Evolutionary conservation across 2,888 invertebrate species (phyloP).

Genomic region (Apamea sordens): DNA sequence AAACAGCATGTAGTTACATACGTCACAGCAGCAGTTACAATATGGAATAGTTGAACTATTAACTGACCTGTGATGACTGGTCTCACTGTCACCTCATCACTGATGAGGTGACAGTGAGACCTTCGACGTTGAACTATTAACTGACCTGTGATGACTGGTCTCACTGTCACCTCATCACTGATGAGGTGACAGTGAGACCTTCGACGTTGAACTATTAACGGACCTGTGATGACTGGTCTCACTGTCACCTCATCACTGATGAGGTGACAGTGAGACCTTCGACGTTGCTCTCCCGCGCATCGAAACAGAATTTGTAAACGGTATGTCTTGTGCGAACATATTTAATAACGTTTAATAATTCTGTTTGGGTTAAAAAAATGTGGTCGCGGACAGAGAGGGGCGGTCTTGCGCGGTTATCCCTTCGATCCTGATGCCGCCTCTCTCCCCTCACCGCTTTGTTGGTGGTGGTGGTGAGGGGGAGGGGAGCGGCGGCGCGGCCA

Average conservation of each 20-base stretch:
- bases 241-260: too few species aligned
- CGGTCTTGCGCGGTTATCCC: constrained; percentile 8
- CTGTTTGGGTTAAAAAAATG: constrained; percentile 34
- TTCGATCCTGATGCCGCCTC: constrained; percentile 29
- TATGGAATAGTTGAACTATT: neutral
- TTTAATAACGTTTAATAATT: constrained; percentile 36
- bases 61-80: neutral
- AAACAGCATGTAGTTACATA: neutral
- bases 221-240: too few species aligned
- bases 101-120: too few species aligned
- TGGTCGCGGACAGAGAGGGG: constrained; percentile 14
- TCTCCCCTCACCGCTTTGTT: neutral
- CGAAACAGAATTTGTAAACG: constrained; percentile 15
- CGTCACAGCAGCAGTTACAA: neutral
- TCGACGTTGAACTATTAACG: too few species aligned
- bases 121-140: too few species aligned
- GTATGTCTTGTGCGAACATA: constrained; percentile 10
- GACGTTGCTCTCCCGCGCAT: neutral
- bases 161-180: too few species aligned
- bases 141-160: too few species aligned
- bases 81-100: too few species aligned
- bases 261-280: neutral
- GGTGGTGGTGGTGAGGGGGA: neutral
- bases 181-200: too few species aligned
- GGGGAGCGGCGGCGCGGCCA: neutral